Percentiles rank a stretch among this genome's conserved stretches.
Conservation (phyloP, 2,113 vertebrate species). For the Notarius lentiginosus region DNA sequence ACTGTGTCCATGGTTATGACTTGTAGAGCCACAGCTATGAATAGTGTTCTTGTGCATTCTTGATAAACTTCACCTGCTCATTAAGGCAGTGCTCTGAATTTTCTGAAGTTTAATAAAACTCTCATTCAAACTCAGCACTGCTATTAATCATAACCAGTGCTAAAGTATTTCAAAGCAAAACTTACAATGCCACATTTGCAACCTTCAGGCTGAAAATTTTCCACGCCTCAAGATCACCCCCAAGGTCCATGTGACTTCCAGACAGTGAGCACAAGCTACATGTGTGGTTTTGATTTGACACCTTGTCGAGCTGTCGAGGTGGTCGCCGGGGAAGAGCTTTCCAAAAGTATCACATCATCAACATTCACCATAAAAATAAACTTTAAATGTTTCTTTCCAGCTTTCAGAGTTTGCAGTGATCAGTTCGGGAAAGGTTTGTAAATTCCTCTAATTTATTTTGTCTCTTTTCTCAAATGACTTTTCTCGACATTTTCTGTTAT, state of each 20-base stretch:
- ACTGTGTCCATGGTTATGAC: no score
- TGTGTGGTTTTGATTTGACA: slow-evolving; percentile 1
- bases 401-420: neutral
- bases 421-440: no score
- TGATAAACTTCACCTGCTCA: neutral
- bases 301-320: no score
- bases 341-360: no score
- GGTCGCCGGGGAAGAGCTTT: no score
- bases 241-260: slow-evolving; percentile 34
- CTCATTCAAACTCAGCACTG: neutral
- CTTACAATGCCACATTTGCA: neutral
- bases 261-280: neutral
- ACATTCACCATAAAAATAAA: neutral
- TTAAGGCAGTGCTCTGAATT: neutral
- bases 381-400: neutral
- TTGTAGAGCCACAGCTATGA: no score
- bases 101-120: neutral
- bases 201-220: neutral
- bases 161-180: neutral
- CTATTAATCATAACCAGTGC: neutral
- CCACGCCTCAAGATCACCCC: slow-evolving; percentile 1
- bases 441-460: no score
- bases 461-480: no score
- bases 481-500: no score
- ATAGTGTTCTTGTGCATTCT: neutral